A percentile compares a stretch with the other conserved stretches of the same genome.
These are phyloP conservation scores for Narcine bancroftii DNA, from an alignment of 2,113 vertebrate genomes.

Conservation along the genomic window DNA sequence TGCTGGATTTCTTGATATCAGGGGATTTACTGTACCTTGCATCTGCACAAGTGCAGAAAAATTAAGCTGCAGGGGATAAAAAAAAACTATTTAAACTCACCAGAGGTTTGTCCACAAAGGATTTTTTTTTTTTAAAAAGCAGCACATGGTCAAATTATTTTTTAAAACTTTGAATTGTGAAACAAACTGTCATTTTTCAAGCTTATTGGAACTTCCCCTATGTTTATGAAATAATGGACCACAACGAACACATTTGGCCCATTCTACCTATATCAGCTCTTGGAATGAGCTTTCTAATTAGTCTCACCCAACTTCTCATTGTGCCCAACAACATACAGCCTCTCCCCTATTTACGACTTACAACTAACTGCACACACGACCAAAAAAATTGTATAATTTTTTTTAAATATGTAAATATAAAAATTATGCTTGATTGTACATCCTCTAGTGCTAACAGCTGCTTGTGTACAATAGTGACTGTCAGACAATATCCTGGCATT, in stretches of 20 bases:
- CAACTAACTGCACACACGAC: no score
- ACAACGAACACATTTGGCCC: no score
- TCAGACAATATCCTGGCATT: no score
- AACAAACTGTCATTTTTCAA: neutral
- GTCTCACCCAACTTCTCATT: neutral
- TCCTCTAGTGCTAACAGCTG: no score
- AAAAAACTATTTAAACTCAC: neutral
- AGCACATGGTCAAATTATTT: neutral
- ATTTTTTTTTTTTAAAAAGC: neutral
- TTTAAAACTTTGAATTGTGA: neutral
- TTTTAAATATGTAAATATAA: no score
- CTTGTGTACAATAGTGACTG: no score
- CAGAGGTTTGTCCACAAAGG: neutral
- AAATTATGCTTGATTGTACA: no score
- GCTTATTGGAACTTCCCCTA: neutral
- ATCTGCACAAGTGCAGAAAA: neutral
- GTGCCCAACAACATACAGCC: neutral
- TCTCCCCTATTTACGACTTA: neutral
- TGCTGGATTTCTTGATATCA: no score
- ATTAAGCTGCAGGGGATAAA: neutral
- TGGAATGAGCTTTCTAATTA: neutral
- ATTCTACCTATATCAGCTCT: no score
- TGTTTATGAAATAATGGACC: neutral
- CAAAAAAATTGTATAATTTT: no score
- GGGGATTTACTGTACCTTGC: no score